Evolutionary conservation across 1,140 invertebrate genomes (phyloP).

Genomic region (Nephila pilipes): DNA sequence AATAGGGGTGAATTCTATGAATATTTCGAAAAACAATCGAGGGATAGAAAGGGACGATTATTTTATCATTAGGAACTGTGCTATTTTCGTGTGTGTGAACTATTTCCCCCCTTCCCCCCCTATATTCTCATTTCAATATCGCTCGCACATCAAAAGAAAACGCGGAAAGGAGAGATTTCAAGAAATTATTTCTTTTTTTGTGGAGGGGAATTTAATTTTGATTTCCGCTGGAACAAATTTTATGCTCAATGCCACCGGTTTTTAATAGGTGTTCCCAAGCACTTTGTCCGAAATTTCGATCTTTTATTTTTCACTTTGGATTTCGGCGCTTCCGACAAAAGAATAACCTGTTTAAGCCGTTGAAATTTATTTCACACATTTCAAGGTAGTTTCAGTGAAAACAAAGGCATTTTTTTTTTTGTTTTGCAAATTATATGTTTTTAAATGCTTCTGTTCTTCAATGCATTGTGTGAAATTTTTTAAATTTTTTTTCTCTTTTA

Average conservation of each 20-base stretch:
- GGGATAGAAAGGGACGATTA: neutral
- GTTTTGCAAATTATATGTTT: neutral
- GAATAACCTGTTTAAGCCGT: neutral
- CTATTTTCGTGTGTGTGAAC: neutral
- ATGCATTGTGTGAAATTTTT: too few relatives aligned
- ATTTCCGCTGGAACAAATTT: neutral
- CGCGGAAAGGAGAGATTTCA: neutral
- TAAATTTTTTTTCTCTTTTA: too few relatives aligned
- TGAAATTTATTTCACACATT: neutral
- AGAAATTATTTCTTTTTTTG: neutral
- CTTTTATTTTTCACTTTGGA: neutral
- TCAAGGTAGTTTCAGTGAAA: neutral
- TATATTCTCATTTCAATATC: neutral
- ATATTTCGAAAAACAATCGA: constrained; percentile 4
- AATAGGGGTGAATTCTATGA: neutral
- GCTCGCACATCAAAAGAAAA: neutral
- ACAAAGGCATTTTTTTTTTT: neutral
- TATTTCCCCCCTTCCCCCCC: neutral
- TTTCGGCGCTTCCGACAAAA: neutral
- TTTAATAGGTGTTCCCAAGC: neutral
- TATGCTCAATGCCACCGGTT: neutral
- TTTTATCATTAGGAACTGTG: neutral
- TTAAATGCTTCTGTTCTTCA: neutral
- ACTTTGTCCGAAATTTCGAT: neutral
- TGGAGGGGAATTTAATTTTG: neutral